Conservation (phyloP, 2,888 invertebrate species). For the Anthrax anthrax region DNA sequence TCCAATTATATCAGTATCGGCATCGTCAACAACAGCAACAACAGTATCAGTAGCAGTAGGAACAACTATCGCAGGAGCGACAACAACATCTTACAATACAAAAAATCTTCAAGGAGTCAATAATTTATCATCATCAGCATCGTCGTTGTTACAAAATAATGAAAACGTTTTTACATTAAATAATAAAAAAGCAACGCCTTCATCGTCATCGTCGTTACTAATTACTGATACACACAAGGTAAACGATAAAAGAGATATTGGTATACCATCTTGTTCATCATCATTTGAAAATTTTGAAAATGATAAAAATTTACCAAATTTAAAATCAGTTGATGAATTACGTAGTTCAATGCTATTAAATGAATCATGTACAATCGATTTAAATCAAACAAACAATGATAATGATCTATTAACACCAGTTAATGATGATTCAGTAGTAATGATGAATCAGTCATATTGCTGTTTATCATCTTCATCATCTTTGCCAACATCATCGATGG, state of each 20-base stretch:
- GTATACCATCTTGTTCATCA: neutral
- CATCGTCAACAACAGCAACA: neutral
- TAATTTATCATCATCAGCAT: neutral
- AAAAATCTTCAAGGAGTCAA: neutral
- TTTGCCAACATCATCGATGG: conserved; percentile 5
- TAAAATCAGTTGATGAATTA: conserved; percentile 3
- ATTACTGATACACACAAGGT: too few relatives aligned
- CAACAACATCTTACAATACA: neutral
- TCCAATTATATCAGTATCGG: neutral
- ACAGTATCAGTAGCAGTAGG: neutral
- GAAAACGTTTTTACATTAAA: neutral
- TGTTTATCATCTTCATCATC: neutral
- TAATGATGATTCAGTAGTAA: conserved; percentile 11
- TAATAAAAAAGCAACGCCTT: too few relatives aligned
- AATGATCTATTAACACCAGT: conserved; percentile 16
- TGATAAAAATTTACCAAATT: conserved; percentile 12
- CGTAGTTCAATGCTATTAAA: conserved; percentile 8
- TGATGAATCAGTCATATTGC: neutral
- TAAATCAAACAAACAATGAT: conserved; percentile 5
- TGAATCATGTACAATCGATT: conserved; percentile 2
- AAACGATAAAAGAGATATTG: neutral
- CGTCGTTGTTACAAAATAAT: neutral
- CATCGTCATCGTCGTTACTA: too few relatives aligned
- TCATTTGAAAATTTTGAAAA: conserved; percentile 10
- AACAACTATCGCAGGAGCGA: neutral